Conservation (phyloP, 2,797 vertebrate genomes). For the Brotogeris chrysoptera region DNA sequence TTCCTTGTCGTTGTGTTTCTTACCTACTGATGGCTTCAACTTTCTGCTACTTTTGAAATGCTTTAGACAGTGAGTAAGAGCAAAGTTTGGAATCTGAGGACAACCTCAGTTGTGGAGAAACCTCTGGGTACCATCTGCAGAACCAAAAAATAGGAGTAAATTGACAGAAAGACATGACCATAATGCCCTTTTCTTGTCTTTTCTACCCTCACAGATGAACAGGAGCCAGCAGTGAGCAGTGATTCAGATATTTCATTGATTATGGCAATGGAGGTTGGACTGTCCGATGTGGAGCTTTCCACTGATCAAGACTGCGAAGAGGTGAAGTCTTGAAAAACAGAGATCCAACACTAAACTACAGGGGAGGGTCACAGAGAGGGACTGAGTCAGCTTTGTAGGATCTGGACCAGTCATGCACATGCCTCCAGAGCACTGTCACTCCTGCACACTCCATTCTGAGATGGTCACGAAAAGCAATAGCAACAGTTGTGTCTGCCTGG, state of each 20-base stretch:
- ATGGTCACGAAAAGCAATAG: conserved; percentile 78
- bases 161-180: background rate
- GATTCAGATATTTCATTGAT: conserved; percentile 90
- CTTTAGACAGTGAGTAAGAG: background rate
- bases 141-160: rapidly evolving
- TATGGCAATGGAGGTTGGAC: conserved; percentile 84
- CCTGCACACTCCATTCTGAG: conserved; percentile 64
- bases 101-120: background rate
- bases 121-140: background rate
- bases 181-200: conserved; percentile 10
- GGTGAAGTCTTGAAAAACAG: conserved; percentile 83
- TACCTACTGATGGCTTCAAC: background rate
- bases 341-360: background rate
- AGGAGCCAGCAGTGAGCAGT: conserved; percentile 88
- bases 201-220: conserved; percentile 82
- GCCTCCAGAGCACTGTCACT: conserved; percentile 68
- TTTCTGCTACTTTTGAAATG: background rate
- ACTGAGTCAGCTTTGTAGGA: conserved; percentile 47
- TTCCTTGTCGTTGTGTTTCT: background rate
- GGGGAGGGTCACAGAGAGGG: conserved; percentile 42
- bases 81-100: background rate
- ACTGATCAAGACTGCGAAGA: conserved; percentile 84
- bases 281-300: conserved; percentile 86
- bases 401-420: conserved; percentile 54
- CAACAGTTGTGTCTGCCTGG: conserved; percentile 67